A percentile compares a stretch with the other conserved stretches of the same genome.
Conservation (phyloP, 2,888 invertebrate genomes). For the Drosophila formosana region DNA sequence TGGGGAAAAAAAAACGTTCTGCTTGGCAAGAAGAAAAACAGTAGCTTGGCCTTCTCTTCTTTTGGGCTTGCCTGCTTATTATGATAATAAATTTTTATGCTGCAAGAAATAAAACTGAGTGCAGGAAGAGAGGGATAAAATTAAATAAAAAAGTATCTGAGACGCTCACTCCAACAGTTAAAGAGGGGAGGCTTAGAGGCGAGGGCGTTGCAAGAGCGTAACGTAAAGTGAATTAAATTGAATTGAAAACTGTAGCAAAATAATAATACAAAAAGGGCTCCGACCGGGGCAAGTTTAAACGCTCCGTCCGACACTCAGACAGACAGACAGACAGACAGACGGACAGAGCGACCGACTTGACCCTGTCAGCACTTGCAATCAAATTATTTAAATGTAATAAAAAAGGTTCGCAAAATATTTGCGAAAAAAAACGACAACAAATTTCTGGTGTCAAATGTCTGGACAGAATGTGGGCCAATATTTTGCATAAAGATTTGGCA, state of each 20-base stretch:
- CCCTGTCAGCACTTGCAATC: constrained; percentile 66
- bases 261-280: constrained; percentile 52
- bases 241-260: constrained; percentile 75
- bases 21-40: constrained; percentile 24
- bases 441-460: constrained; percentile 58
- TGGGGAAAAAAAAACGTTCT: constrained; percentile 19
- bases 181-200: not conserved
- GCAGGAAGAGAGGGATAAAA: constrained; percentile 42
- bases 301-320: constrained; percentile 21
- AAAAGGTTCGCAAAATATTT: constrained; percentile 73
- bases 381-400: constrained; percentile 79
- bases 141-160: constrained; percentile 70
- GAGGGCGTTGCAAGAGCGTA: constrained; percentile 8
- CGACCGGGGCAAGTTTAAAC: constrained; percentile 64
- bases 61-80: constrained; percentile 68
- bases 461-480: constrained; percentile 61
- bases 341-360: constrained; percentile 26
- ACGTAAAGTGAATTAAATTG: constrained; percentile 76
- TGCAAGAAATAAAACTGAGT: constrained; percentile 71
- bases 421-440: constrained; percentile 9
- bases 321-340: too few species aligned
- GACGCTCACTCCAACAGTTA: constrained; percentile 37
- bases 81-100: constrained; percentile 81
- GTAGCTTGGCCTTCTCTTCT: constrained; percentile 35
- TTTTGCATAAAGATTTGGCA: constrained; percentile 63